Evolutionary conservation across 2,888 invertebrate species (phyloP).

Genomic region (Strigamia transsilvanica): DNA sequence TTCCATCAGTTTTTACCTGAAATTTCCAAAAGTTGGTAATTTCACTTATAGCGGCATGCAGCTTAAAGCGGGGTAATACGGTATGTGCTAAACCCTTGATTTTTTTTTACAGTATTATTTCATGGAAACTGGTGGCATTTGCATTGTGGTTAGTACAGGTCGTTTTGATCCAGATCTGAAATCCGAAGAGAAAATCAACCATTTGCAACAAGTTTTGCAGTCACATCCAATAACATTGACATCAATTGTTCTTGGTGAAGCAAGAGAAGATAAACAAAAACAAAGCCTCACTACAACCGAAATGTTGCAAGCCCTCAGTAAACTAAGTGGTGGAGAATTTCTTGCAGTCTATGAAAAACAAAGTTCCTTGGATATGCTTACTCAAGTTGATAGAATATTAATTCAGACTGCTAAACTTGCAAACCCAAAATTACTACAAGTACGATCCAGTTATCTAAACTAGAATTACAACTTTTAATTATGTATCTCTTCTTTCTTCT

Average conservation of each 20-base stretch:
- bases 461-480: too few species aligned
- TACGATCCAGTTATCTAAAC: background rate
- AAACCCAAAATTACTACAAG: background rate
- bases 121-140: background rate
- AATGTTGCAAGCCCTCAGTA: background rate
- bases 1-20: too few species aligned
- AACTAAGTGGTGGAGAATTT: background rate
- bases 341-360: background rate
- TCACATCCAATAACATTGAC: background rate
- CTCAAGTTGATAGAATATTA: background rate
- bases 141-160: conserved; percentile 23
- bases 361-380: background rate
- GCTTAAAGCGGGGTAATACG: too few species aligned
- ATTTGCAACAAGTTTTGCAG: background rate
- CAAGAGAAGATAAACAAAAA: background rate
- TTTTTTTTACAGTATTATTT: background rate
- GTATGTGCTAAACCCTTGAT: too few species aligned
- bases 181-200: background rate
- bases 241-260: conserved; percentile 5
- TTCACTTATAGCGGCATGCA: too few species aligned
- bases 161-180: background rate
- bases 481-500: too few species aligned
- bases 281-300: background rate
- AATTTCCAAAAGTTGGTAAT: too few species aligned
- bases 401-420: background rate